Evolutionary conservation across 1,140 invertebrate species (phyloP).

Genomic region (Chironomus tepperi): DNA sequence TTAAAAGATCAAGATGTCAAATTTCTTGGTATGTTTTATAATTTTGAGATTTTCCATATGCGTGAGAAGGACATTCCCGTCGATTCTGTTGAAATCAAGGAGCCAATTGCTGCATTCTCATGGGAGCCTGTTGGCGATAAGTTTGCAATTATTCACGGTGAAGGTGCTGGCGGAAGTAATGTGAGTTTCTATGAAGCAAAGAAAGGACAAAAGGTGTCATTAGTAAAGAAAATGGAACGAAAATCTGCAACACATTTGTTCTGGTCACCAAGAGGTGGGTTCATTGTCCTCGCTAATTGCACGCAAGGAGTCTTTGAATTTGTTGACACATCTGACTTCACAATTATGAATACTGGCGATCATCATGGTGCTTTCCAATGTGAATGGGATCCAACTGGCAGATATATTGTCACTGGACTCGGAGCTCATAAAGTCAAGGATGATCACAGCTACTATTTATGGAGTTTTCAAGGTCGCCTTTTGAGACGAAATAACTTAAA

Average conservation of each 20-base stretch:
- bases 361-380: conserved; percentile 88
- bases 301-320: conserved; percentile 90
- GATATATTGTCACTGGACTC: conserved; percentile 92
- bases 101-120: conserved; percentile 89
- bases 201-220: conserved; percentile 74
- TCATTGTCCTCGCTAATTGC: conserved; percentile 79
- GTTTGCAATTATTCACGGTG: conserved; percentile 94
- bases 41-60: conserved; percentile 99
- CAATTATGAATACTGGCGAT: conserved; percentile 85
- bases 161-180: conserved; percentile 67
- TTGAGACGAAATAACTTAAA: conserved; percentile 71
- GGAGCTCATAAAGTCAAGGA: conserved; percentile 94
- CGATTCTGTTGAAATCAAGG: conserved; percentile 91
- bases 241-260: conserved; percentile 89
- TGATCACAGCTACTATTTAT: conserved; percentile 94
- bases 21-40: conserved; percentile 96
- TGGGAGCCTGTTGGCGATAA: conserved; percentile 97
- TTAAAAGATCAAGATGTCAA: conserved; percentile 78
- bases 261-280: conserved; percentile 94
- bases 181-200: conserved; percentile 93
- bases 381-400: conserved; percentile 98
- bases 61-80: conserved; percentile 96
- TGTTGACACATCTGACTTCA: conserved; percentile 89
- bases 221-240: conserved; percentile 85
- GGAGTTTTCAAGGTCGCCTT: conserved; percentile 92